Evolutionary conservation across 1,140 invertebrate genomes (phyloP).

Genomic region (Drosophila virilis): DNA sequence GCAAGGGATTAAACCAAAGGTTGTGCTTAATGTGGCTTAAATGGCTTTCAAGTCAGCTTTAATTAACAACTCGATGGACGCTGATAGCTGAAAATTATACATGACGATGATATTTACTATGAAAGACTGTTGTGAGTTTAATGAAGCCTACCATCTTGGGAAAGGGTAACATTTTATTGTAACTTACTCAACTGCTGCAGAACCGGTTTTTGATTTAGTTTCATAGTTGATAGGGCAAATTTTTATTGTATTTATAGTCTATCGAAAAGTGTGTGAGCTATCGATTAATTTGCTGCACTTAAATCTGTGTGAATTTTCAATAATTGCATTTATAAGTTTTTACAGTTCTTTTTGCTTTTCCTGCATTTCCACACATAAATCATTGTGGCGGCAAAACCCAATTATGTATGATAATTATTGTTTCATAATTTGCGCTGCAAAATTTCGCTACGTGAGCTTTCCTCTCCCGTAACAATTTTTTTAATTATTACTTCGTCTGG

Average conservation of each 20-base stretch:
- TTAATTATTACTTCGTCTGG: constrained; percentile 28
- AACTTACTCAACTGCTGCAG: too few relatives aligned
- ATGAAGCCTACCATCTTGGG: too few relatives aligned
- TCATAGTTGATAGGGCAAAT: too few relatives aligned
- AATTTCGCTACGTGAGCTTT: background rate
- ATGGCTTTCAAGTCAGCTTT: background rate
- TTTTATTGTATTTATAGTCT: too few relatives aligned
- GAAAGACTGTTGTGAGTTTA: too few relatives aligned
- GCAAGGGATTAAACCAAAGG: background rate
- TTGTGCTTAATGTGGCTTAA: constrained; percentile 3
- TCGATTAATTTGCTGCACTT: background rate
- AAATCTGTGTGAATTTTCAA: background rate
- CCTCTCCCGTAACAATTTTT: constrained; percentile 2
- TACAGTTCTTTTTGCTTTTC: background rate
- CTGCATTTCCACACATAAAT: constrained; percentile 15
- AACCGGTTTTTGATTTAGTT: too few relatives aligned
- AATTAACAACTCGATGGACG: background rate
- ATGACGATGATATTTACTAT: too few relatives aligned
- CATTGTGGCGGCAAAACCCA: constrained; percentile 11
- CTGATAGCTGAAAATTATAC: background rate
- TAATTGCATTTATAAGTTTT: background rate
- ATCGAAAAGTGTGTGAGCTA: background rate
- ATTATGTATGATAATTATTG: constrained; percentile 39
- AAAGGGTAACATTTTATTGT: too few relatives aligned
- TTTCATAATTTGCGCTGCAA: constrained; percentile 12